These are phyloP conservation scores for Dufourea novaeangliae DNA, from an alignment of 1,140 invertebrate species.

Conservation along the genomic window DNA sequence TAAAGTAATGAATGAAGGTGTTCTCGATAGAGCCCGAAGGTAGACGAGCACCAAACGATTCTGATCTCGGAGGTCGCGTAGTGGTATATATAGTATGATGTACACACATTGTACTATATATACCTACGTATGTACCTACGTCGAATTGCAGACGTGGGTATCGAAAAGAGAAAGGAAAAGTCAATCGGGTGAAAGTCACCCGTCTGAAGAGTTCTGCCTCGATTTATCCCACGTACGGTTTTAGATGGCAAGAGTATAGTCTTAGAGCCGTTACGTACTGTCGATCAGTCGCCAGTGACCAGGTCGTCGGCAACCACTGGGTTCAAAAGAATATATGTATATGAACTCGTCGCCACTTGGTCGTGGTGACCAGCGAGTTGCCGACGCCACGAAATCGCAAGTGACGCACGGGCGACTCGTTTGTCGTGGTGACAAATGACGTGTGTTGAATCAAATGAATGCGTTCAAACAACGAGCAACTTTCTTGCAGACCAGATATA, in stretches of 20 bases:
- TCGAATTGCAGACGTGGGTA: slow-evolving; percentile 53
- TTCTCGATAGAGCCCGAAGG: not conserved
- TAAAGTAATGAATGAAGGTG: not conserved
- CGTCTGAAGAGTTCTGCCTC: slow-evolving; percentile 56
- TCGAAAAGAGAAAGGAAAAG: slow-evolving; percentile 75
- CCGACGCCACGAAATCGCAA: too few relatives aligned
- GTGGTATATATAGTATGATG: not conserved
- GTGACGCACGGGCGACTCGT: too few relatives aligned
- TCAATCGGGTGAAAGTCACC: slow-evolving; percentile 70
- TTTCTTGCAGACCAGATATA: too few relatives aligned
- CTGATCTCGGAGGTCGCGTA: not conserved
- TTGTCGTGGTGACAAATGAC: too few relatives aligned
- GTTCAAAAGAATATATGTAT: too few relatives aligned
- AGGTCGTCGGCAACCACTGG: too few relatives aligned
- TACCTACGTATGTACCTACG: not conserved
- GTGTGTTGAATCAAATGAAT: too few relatives aligned
- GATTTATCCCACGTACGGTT: slow-evolving; percentile 37
- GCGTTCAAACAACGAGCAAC: too few relatives aligned
- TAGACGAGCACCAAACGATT: not conserved
- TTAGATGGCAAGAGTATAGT: slow-evolving; percentile 38
- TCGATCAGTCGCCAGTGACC: too few relatives aligned
- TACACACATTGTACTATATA: too few relatives aligned
- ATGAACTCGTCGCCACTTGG: too few relatives aligned
- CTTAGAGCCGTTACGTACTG: not conserved
- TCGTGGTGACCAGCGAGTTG: too few relatives aligned